Evolutionary conservation across 2,797 vertebrate species (phyloP).

Genomic region (Dryobates pubescens): DNA sequence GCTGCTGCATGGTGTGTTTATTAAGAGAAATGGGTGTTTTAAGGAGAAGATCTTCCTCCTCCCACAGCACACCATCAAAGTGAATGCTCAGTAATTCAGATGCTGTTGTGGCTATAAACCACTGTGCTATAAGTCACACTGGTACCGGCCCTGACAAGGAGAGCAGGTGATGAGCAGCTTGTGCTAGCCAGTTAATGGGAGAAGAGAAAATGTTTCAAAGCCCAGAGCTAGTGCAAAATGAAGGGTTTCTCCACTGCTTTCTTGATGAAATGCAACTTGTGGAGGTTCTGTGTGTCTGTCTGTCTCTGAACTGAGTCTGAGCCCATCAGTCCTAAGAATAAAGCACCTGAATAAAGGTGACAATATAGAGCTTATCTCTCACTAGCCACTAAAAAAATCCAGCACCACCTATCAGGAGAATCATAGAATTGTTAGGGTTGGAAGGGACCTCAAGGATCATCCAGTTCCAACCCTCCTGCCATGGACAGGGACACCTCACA

Average conservation of each 20-base stretch:
- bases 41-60: neutral
- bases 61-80: neutral
- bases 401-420: neutral
- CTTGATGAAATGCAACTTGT: neutral
- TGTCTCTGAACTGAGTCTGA: neutral
- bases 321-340: neutral
- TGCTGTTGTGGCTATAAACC: neutral
- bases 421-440: too few relatives aligned
- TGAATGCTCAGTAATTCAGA: neutral
- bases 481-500: too few relatives aligned
- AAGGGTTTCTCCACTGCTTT: neutral
- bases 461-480: too few relatives aligned
- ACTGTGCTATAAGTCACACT: neutral
- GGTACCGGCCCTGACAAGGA: neutral
- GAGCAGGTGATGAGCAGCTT: conserved; percentile 14
- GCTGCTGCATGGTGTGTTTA: accelerated
- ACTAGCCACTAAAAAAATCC: neutral
- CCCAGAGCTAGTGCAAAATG: neutral
- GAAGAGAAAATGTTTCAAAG: neutral
- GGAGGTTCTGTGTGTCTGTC: neutral
- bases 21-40: neutral
- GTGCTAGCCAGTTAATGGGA: neutral
- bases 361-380: neutral
- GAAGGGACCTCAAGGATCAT: too few relatives aligned
- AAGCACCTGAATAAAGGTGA: neutral